Conservation (phyloP, 1,140 invertebrate species). For the Myzus persicae region DNA sequence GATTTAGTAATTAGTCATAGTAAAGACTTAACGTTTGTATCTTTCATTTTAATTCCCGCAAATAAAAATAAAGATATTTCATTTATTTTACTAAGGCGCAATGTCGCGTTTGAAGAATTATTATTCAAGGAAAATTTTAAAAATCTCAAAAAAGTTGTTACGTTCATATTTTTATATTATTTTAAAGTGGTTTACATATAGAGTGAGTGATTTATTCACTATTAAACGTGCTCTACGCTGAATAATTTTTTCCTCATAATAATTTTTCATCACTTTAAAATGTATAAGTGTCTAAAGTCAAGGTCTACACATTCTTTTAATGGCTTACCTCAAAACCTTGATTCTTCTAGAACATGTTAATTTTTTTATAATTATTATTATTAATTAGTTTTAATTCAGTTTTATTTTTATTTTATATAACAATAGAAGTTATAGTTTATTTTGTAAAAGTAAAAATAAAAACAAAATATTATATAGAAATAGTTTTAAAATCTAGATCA, state of each 20-base stretch:
- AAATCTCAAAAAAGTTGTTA: background rate
- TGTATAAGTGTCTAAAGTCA: background rate
- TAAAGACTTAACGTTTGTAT: background rate
- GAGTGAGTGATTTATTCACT: constrained; percentile 7
- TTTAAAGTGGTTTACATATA: background rate
- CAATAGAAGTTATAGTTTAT: background rate
- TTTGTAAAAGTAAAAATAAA: background rate
- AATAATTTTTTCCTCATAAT: background rate
- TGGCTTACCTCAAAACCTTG: background rate
- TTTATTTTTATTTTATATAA: background rate
- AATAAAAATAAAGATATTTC: background rate
- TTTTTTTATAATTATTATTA: background rate
- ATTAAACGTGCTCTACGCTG: background rate
- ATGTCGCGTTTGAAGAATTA: background rate
- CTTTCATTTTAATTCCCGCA: background rate
- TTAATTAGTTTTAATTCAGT: background rate
- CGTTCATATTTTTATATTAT: constrained; percentile 4
- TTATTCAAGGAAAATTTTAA: background rate
- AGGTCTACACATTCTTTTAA: background rate
- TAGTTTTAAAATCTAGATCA: background rate
- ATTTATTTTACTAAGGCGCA: background rate
- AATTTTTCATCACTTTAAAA: background rate
- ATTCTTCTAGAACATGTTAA: background rate
- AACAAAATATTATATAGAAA: background rate
- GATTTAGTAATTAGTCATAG: background rate